Conservation (phyloP, 2,888 invertebrate species). For the Theretra japonica region DNA sequence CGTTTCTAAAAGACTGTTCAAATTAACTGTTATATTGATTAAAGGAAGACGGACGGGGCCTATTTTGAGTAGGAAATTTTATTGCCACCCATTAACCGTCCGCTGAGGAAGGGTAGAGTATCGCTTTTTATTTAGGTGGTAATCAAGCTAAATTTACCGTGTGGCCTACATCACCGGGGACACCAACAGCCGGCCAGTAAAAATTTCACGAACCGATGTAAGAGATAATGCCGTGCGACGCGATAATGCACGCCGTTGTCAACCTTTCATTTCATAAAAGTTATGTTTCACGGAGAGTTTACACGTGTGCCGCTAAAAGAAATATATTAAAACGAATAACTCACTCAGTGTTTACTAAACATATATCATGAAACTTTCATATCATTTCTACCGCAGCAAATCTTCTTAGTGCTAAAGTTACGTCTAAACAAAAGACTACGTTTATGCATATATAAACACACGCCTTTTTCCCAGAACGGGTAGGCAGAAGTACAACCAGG, state of each 20-base stretch:
- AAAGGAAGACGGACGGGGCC: background rate
- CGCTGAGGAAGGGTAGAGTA: conserved; percentile 38
- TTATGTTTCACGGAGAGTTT: background rate
- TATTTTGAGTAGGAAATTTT: conserved; percentile 34
- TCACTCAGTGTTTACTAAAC: background rate
- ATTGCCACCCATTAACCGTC: conserved; percentile 41
- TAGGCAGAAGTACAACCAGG: too few species aligned
- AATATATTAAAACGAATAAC: background rate
- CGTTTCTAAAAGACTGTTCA: background rate
- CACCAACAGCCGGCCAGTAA: conserved; percentile 40
- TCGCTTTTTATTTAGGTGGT: conserved; percentile 49
- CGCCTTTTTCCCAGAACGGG: too few species aligned
- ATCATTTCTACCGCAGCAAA: background rate
- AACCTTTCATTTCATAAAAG: conserved; percentile 18
- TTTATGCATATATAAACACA: too few species aligned
- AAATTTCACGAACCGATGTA: conserved; percentile 41
- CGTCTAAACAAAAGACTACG: background rate
- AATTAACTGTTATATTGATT: conserved; percentile 16
- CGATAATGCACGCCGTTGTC: conserved; percentile 22
- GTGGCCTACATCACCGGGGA: conserved; percentile 51
- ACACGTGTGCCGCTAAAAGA: background rate
- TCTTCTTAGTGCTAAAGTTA: background rate
- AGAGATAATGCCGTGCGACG: conserved; percentile 7
- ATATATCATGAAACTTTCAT: conserved; percentile 11
- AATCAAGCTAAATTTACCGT: conserved; percentile 62